Evolutionary conservation across 2,888 invertebrate genomes (phyloP), one percentile per base, ranked within the genome.

Genomic region (Netelia melanura): DNA sequence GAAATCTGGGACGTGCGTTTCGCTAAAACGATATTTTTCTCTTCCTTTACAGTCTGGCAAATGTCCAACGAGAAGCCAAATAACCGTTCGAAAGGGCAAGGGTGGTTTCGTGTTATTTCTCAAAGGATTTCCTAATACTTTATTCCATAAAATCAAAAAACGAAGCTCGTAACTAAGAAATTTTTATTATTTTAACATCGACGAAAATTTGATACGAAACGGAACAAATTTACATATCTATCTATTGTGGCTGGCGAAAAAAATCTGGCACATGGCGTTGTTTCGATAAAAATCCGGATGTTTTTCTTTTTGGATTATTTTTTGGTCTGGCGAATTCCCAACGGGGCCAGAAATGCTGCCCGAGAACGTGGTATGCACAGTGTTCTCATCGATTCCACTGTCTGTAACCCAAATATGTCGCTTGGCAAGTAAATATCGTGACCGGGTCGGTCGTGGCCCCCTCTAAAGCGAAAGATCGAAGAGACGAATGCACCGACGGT

Each of bases 341-440:
- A 79, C 54, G 75, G 44, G 43, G 56, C 65, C 71, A 75, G 30
- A 71, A 76, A 76, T 56, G 52, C 48, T 23, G 64, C 21, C 56
- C 54, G 10, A n/a, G 48, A 72, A 17, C 11, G 38, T 52, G 44
- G 44, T 71, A 58, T 75, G 82, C 79, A 81, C 78, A 70, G 61
- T 67, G 79, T 76, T 85, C 70, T 76, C 79, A 85, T 85, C 85
- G 85, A 85, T 85, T 82, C 76, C 79, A 82, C 79, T 72, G 85
- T 82, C 82, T 79, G 79, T 76, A 85, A 85, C 82, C 85, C 82
- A 80, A 85, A 85, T 85, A 82, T 82, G 85, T 85, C 85, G 85
- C 75, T 79, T 61, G 76, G 70, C 85, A 72, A 85, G 85, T 85
- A 85, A 82, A 85, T 85, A 85, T 85, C 82, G 82, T 79, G 81